These are phyloP conservation scores for Morone chrysops DNA, from an alignment of 2,113 vertebrate genomes.

Conservation along the genomic window DNA sequence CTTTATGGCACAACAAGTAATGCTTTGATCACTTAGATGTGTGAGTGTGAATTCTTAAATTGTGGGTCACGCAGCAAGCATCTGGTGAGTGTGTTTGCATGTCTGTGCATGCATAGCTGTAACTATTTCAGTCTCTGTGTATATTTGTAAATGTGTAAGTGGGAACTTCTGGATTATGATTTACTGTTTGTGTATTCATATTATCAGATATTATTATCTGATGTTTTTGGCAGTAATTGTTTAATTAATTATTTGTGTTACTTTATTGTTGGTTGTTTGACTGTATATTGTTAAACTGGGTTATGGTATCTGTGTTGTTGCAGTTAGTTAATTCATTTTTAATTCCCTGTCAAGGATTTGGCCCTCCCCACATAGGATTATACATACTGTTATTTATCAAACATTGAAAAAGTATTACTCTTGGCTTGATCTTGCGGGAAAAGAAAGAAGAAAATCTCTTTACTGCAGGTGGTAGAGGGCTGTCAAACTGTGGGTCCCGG, in stretches of 20 bases:
- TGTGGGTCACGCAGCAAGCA: conserved; percentile 16
- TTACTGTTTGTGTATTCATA: neutral
- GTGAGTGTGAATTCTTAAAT: conserved; percentile 2
- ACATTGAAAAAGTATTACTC: neutral
- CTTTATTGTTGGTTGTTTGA: neutral
- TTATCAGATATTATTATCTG: neutral
- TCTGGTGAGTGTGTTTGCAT: neutral
- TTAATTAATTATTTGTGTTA: neutral
- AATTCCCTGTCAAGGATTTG: neutral
- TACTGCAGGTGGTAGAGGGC: too few species aligned
- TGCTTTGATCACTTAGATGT: conserved; percentile 5
- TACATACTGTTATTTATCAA: neutral
- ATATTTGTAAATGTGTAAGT: conserved; percentile 8
- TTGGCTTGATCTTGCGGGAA: too few species aligned
- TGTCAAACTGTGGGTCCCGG: too few species aligned
- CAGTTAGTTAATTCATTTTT: neutral
- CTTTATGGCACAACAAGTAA: neutral
- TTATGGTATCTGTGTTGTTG: neutral
- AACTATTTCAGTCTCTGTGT: conserved; percentile 29
- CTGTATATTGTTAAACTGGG: neutral
- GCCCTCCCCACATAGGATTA: neutral
- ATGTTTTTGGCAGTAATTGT: neutral
- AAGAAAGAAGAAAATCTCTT: too few species aligned
- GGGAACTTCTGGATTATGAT: neutral
- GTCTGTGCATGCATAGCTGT: conserved; percentile 4